These are phyloP conservation scores for Ctenomys sociabilis DNA, from an alignment of 2,113 vertebrate genomes.

Conservation along the genomic window DNA sequence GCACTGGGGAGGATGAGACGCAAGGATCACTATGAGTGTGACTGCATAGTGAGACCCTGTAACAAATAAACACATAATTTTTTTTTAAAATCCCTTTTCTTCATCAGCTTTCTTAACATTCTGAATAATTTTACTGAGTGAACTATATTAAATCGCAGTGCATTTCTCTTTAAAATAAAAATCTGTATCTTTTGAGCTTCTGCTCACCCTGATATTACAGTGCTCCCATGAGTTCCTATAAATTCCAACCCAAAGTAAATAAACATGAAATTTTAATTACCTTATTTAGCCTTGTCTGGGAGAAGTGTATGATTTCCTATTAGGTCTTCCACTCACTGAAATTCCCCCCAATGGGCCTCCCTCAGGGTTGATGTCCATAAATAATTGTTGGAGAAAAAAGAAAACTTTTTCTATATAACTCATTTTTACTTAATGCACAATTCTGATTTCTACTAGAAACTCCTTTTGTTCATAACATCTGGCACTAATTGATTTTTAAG, in stretches of 20 bases:
- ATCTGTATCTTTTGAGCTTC: not conserved
- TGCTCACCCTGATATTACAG: conserved; percentile 7
- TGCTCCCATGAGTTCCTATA: not conserved
- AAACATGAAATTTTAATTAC: conserved; percentile 32
- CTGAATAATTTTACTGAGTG: conserved; percentile 25
- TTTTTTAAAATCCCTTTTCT: not conserved
- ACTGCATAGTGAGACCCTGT: no score
- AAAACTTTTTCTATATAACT: not conserved
- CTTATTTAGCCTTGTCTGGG: not conserved
- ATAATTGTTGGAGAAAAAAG: conserved; percentile 18
- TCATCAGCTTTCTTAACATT: not conserved
- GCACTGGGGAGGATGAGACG: no score
- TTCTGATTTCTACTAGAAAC: conserved; percentile 11
- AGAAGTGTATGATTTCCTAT: conserved; percentile 10
- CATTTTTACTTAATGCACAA: not conserved
- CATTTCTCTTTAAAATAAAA: conserved; percentile 16
- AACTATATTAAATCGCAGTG: conserved; percentile 29
- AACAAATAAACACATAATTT: no score
- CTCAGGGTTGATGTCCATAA: not conserved
- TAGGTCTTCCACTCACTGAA: conserved; percentile 5
- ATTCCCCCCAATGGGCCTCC: not conserved
- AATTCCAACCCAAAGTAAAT: conserved; percentile 59
- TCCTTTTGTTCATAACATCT: not conserved
- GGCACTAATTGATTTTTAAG: not conserved
- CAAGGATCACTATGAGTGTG: no score